Evolutionary conservation across 1,140 invertebrate genomes (phyloP), one percentile per base, ranked within the genome.

Genomic region (Rhopalosiphum maidis): DNA sequence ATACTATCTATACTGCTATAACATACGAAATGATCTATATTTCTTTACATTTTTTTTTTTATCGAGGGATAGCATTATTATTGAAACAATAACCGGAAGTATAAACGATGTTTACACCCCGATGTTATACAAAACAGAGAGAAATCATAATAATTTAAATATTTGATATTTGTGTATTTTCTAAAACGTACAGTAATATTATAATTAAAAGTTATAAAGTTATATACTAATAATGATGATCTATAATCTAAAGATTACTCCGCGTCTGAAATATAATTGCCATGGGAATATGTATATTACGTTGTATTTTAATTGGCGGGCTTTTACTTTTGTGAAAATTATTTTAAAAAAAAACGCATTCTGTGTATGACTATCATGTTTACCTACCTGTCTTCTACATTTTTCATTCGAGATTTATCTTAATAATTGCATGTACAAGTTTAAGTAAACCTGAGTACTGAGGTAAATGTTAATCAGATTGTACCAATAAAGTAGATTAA

Each of bases 31-130:
- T 77, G 15, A 77, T 77, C 60, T 77, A 77, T 77, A 77, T 77
- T 77, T 77, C 60, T 35, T 35, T 85, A 25, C 41, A 25, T 43
- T 15, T 41, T 25, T 41, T 25, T 86, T 46, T 46, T 41, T 11
- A 46, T 46, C 23, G 43, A 46, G 85, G 85, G 85, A 86, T 83
- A 37, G n/a, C 15, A 77, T 30, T 51, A 51, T 77, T 77, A 87
- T 55, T 54, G 35, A 41, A 89, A 89, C 88, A 89, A 89, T 89
- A 89, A 89, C 88, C 88, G 88, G 88, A 89, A 89, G 51, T 55
- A 77, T 77, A 23, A 51, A 54, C n/a, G 18, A 51, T 48, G 86
- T 46, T 88, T 85, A 41, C 37, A 88, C 46, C 46, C 86, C 7
- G 46, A 35, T 88, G 46, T 88, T 88, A 48, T 21, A 88, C 51